phyloP scores from a whole-genome alignment of 2,888 invertebrate genomes.

The Hyposoter didymator region DNA sequence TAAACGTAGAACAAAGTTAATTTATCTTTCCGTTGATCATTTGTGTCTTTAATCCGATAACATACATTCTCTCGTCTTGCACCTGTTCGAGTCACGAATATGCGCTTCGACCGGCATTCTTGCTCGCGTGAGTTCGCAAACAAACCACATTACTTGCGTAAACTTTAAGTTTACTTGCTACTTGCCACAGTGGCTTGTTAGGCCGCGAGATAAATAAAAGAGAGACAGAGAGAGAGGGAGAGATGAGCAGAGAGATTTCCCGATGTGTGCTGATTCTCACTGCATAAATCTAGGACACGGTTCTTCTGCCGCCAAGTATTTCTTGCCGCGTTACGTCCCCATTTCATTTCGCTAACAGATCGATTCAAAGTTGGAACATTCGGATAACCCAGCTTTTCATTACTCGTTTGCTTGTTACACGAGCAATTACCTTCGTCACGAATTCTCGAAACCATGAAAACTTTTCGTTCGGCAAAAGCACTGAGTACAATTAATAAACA shows the following conservation, averaged over 20 bases:
- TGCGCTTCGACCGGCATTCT: conserved; percentile 16
- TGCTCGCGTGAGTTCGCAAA: conserved; percentile 44
- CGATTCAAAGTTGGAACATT: neutral
- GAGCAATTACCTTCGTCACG: neutral
- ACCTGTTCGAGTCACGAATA: conserved; percentile 36
- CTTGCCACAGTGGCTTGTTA: conserved; percentile 16
- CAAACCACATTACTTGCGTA: conserved; percentile 50
- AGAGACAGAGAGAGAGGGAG: neutral
- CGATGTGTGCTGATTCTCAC: conserved; percentile 63
- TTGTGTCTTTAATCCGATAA: conserved; percentile 9
- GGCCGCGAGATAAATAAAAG: conserved; percentile 23
- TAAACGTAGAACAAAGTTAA: neutral
- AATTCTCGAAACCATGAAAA: neutral
- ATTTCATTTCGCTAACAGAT: neutral
- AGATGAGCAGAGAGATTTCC: conserved; percentile 7
- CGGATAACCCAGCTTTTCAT: neutral
- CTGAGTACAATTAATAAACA: neutral
- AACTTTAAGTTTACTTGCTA: conserved; percentile 36
- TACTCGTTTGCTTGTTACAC: neutral
- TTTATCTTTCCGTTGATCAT: neutral
- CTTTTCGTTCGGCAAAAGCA: neutral
- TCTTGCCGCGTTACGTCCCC: neutral
- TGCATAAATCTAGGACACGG: conserved; percentile 58
- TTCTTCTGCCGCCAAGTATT: conserved; percentile 3
- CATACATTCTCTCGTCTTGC: conserved; percentile 28